Evolutionary conservation across 2,888 invertebrate species (phyloP).

Genomic region (Eupsilia transversa): DNA sequence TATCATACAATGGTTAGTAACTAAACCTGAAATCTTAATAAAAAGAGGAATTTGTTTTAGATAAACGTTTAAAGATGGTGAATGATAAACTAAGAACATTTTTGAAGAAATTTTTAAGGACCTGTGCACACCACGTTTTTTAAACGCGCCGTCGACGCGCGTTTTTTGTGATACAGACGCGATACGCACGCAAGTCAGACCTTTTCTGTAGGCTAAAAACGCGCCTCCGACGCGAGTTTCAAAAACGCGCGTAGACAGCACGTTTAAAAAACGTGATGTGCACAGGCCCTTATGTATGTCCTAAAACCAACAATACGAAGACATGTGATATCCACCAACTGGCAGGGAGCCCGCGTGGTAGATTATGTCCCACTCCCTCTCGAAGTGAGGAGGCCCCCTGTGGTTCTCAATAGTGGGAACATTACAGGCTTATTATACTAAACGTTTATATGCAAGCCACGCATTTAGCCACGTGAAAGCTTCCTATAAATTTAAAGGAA

Average conservation of each 20-base stretch:
- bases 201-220: no score
- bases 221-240: no score
- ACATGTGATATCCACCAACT: neutral
- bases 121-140: no score
- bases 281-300: no score
- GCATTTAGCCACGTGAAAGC: neutral
- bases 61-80: neutral
- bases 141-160: no score
- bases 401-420: neutral
- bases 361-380: neutral
- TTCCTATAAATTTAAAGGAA: slow-evolving; percentile 8
- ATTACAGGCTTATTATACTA: neutral
- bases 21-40: neutral
- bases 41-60: neutral
- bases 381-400: neutral
- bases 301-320: neutral
- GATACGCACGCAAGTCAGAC: no score
- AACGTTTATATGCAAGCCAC: neutral
- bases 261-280: no score
- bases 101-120: no score
- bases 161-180: no score
- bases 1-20: neutral
- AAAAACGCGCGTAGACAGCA: no score
- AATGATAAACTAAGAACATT: no score
- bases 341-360: neutral